These are phyloP conservation scores for Mylabris phalerata DNA, from an alignment of 1,140 invertebrate genomes.

Conservation along the genomic window DNA sequence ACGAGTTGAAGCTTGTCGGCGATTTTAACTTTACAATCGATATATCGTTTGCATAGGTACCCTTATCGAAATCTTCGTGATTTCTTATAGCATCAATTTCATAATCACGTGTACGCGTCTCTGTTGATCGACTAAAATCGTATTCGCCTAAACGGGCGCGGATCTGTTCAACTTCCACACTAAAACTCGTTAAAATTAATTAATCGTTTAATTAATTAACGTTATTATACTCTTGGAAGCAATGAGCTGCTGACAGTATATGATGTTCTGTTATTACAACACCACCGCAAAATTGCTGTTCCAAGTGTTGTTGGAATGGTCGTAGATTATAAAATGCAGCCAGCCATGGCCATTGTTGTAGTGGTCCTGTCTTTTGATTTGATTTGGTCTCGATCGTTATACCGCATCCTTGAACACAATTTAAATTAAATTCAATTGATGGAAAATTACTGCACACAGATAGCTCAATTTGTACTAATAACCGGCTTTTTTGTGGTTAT, in stretches of 20 bases:
- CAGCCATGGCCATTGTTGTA: conserved; percentile 70
- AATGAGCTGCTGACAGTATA: conserved; percentile 77
- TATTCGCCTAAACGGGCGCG: conserved; percentile 73
- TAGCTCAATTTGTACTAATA: too few relatives aligned
- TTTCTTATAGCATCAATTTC: conserved; percentile 53
- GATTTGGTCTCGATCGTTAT: conserved; percentile 53
- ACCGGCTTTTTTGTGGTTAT: too few relatives aligned
- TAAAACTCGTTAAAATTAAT: not conserved
- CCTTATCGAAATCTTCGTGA: conserved; percentile 56
- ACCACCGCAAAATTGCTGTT: conserved; percentile 66
- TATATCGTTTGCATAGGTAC: conserved; percentile 71
- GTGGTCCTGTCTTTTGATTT: conserved; percentile 45
- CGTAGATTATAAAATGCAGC: conserved; percentile 56
- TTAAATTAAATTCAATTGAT: too few relatives aligned
- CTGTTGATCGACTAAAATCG: conserved; percentile 58
- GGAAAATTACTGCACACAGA: too few relatives aligned
- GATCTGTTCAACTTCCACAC: conserved; percentile 42
- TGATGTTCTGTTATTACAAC: conserved; percentile 70
- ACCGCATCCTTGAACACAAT: conserved; percentile 52
- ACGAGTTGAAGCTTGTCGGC: conserved; percentile 62
- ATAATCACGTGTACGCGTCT: conserved; percentile 59
- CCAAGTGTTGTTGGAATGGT: conserved; percentile 40
- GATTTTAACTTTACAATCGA: conserved; percentile 66
- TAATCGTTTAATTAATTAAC: not conserved
- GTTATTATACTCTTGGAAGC: conserved; percentile 35